Conservation (phyloP, 1,140 invertebrate genomes). For the Drosophila biarmipes region DNA sequence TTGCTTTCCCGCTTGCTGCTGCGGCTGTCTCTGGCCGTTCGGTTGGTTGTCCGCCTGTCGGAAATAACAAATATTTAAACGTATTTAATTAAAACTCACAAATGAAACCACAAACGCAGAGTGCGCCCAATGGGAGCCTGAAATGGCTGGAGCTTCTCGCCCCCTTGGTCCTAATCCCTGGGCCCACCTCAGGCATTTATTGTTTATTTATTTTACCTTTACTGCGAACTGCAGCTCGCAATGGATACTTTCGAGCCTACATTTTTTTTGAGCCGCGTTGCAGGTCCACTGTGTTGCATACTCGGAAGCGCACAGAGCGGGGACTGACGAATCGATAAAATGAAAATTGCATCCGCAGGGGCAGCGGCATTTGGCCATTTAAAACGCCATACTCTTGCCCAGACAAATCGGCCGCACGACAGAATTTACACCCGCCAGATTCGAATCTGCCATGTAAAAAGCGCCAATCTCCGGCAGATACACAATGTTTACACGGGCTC, state of each 20-base stretch:
- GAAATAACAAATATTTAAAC: constrained; percentile 81
- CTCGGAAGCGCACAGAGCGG: constrained; percentile 25
- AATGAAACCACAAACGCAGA: constrained; percentile 72
- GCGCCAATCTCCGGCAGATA: background rate
- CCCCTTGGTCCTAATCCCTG: constrained; percentile 4
- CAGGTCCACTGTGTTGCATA: constrained; percentile 44
- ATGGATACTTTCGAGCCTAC: constrained; percentile 45
- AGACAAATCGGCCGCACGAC: constrained; percentile 7
- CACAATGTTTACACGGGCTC: background rate
- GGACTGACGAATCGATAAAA: constrained; percentile 27
- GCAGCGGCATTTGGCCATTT: constrained; percentile 8
- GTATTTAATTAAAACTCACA: constrained; percentile 83
- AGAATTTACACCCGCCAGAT: constrained; percentile 13
- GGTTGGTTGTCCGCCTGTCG: constrained; percentile 62
- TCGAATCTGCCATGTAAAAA: background rate
- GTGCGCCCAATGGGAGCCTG: constrained; percentile 49
- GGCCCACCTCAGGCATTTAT: constrained; percentile 42
- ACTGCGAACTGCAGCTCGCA: constrained; percentile 6
- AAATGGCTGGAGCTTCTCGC: constrained; percentile 1
- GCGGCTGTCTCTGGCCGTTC: constrained; percentile 30
- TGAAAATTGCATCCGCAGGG: constrained; percentile 24
- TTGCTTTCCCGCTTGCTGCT: constrained; percentile 27
- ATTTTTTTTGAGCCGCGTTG: constrained; percentile 33
- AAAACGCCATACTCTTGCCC: constrained; percentile 12
- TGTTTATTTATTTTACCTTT: constrained; percentile 75